These are phyloP conservation scores for Dipus sagitta DNA, from an alignment of 2,797 vertebrate species.

Conservation along the genomic window DNA sequence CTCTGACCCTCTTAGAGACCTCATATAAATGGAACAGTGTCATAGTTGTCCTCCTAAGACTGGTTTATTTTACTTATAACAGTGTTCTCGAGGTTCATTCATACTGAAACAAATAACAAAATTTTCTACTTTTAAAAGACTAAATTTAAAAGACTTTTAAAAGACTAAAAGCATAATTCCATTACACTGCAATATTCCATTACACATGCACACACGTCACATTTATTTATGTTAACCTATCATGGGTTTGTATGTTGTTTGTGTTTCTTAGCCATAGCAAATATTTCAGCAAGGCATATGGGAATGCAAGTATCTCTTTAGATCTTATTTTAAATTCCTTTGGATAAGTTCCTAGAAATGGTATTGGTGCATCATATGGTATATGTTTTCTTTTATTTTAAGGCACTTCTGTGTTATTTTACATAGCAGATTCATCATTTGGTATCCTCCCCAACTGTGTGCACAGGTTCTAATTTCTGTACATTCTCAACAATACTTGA, in stretches of 20 bases:
- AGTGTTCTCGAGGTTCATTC: not conserved
- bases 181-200: not conserved
- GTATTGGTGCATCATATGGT: not conserved
- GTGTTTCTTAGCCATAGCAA: not conserved
- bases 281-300: not conserved
- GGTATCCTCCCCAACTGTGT: not conserved
- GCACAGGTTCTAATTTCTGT: not conserved
- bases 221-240: not conserved
- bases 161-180: not conserved
- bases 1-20: not conserved
- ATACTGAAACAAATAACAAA: not conserved
- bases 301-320: not conserved
- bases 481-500: not conserved
- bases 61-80: not conserved
- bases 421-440: not conserved
- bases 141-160: too few relatives aligned
- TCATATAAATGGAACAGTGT: not conserved
- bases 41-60: not conserved
- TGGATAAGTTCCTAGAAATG: not conserved
- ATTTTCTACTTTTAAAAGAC: not conserved
- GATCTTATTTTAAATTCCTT: not conserved
- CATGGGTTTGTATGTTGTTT: not conserved
- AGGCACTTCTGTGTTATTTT: not conserved
- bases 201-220: not conserved
- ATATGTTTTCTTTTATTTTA: not conserved